Evolutionary conservation across 2,797 vertebrate genomes (phyloP), one percentile per base, ranked within the genome.

Genomic region (Gymnoscopelus microlampas): DNA sequence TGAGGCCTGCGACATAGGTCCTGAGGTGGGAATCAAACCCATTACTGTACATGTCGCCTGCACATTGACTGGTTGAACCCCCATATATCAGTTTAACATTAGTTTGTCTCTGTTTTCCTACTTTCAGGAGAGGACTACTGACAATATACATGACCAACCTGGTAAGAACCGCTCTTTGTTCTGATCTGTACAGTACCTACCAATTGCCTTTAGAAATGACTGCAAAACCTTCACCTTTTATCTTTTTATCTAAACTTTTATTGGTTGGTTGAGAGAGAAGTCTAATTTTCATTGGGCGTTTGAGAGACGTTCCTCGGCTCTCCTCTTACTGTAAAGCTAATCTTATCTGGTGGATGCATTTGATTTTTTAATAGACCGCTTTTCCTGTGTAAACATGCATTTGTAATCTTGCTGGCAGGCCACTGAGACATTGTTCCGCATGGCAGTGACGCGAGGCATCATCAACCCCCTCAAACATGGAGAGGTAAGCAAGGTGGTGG

Each of bases 121-220:
- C 19, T 23, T 29, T 29, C 91, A 99, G 98, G 96, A 96, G 98
- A 94, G 98, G 98, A 23, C 93, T 99, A 53, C 94, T 99, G 85
- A 99, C 98, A 63, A 98, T 99, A 94, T 99, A 99, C 92, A 99
- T 99, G 98, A 93, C 97, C 61, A 99, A 99, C 81, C 94, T 99
- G 88, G 98, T 99, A 95, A 96, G 96, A 91, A 73, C 13, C 5
- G 3, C 2, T 72, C 9, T 44, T 44, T 44, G 39, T 10, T 44
- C 8, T 44, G 39, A 39, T 39, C 39, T 29, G 26, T 29, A n/a
- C n/a, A n/a, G n/a, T n/a, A 29, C 26, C 26, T 44, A 44, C 39
- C 9, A 10, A 44, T 44, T 44, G 9, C 9, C 39, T 0, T 0
- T 44, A 44, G 39, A 44, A 10, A 9, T 44, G 8, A 44, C 26